phyloP scores from a whole-genome alignment of 2,888 invertebrate species.

The Plebejus anna region DNA sequence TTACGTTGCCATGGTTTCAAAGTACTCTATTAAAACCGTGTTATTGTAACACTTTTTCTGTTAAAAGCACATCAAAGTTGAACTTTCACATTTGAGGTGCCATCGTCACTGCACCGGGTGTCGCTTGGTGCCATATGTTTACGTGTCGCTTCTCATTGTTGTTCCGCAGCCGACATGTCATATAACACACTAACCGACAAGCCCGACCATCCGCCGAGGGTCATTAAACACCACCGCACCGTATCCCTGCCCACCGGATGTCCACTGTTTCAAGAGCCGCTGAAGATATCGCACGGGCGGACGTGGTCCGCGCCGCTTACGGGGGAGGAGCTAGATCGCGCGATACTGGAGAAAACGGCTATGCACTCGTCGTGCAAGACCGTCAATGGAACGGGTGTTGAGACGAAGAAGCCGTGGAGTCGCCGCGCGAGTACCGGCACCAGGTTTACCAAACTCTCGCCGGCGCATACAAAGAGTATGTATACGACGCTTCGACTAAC shows the following conservation, averaged over 20 bases:
- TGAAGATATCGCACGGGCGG: conserved; percentile 80
- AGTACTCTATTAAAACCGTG: background rate
- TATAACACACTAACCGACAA: conserved; percentile 73
- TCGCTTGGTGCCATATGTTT: conserved; percentile 65
- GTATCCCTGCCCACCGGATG: conserved; percentile 67
- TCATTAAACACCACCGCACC: conserved; percentile 66
- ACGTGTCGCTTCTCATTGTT: conserved; percentile 72
- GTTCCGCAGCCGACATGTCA: conserved; percentile 69
- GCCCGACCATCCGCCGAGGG: conserved; percentile 49
- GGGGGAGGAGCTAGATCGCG: conserved; percentile 70
- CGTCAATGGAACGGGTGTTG: conserved; percentile 57
- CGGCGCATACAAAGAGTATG: conserved; percentile 75
- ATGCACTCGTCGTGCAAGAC: conserved; percentile 60
- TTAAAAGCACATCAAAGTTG: background rate
- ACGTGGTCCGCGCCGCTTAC: conserved; percentile 85
- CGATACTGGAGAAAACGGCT: conserved; percentile 55
- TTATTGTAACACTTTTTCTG: background rate
- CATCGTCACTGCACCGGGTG: conserved; percentile 56
- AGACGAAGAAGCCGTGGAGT: conserved; percentile 58
- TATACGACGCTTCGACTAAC: conserved; percentile 44
- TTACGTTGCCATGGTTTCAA: background rate
- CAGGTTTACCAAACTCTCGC: conserved; percentile 67
- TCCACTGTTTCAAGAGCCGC: conserved; percentile 59
- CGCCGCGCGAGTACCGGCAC: conserved; percentile 72
- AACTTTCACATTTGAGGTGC: conserved; percentile 33